Evolutionary conservation across 2,888 invertebrate species (phyloP).

Genomic region (Hypselothyrea guttata): DNA sequence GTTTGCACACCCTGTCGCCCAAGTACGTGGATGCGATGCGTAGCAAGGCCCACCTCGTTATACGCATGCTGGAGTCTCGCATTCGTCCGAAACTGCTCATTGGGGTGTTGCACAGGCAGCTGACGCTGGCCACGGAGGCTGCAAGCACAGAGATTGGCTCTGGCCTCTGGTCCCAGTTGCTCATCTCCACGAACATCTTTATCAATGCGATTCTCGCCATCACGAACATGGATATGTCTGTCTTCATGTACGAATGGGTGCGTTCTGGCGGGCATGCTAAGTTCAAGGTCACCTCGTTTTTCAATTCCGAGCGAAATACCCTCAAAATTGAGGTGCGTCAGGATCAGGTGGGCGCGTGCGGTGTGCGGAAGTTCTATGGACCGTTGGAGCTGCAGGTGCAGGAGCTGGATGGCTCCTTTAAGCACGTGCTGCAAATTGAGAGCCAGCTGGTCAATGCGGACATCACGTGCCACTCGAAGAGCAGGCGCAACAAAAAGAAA

Average conservation of each 20-base stretch:
- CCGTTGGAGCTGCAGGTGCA: constrained; percentile 96
- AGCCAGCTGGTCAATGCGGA: constrained; percentile 97
- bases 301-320: constrained; percentile 98
- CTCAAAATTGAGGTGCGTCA: constrained; percentile 98
- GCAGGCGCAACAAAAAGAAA: constrained; percentile 98
- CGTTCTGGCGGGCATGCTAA: constrained; percentile 97
- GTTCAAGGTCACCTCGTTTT: constrained; percentile 95
- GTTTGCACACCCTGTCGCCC: constrained; percentile 96
- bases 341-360: constrained; percentile 91
- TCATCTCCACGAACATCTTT: constrained; percentile 95
- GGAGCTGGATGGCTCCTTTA: constrained; percentile 98
- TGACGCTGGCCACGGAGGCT: constrained; percentile 95
- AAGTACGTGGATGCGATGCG: constrained; percentile 94
- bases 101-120: constrained; percentile 98
- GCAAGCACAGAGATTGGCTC: constrained; percentile 93
- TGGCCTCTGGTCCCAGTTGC: constrained; percentile 94
- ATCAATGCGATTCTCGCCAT: constrained; percentile 98
- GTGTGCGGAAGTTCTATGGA: constrained; percentile 95
- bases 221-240: constrained; percentile 99
- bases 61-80: constrained; percentile 97
- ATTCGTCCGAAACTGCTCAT: constrained; percentile 96
- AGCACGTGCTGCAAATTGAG: constrained; percentile 96
- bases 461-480: constrained; percentile 99
- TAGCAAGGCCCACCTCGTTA: constrained; percentile 96
- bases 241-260: constrained; percentile 99